Evolutionary conservation across 2,888 invertebrate genomes (phyloP).

Genomic region (Drosophila meridionalis): DNA sequence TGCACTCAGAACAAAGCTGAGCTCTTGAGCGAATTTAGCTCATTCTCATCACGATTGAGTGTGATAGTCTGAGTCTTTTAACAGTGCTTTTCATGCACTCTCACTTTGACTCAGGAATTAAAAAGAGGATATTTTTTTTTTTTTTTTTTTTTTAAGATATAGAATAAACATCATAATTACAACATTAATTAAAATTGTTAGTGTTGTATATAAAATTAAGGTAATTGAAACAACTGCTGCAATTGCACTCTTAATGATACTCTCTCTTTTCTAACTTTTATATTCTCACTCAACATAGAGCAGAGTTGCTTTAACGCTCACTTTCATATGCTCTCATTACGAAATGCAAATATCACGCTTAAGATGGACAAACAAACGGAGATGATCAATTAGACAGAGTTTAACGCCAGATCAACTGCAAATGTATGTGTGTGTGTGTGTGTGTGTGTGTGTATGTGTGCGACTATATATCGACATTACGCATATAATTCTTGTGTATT

Average conservation of each 20-base stretch:
- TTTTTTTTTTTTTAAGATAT: too few species aligned
- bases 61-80: too few species aligned
- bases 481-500: not conserved
- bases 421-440: not conserved
- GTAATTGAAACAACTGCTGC: not conserved
- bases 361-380: not conserved
- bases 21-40: not conserved
- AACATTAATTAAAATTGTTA: not conserved
- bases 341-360: not conserved
- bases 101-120: not conserved
- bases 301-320: too few species aligned
- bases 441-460: not conserved
- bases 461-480: not conserved
- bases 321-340: not conserved
- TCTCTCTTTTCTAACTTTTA: too few species aligned
- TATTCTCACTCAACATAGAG: not conserved
- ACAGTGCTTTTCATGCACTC: not conserved
- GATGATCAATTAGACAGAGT: conserved; percentile 1
- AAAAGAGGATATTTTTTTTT: not conserved
- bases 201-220: too few species aligned
- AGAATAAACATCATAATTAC: not conserved
- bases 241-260: not conserved
- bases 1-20: not conserved
- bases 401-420: not conserved
- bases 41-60: too few species aligned